phyloP scores from a whole-genome alignment of 2,888 invertebrate genomes.

The Vannuccia rotundouncinata region DNA sequence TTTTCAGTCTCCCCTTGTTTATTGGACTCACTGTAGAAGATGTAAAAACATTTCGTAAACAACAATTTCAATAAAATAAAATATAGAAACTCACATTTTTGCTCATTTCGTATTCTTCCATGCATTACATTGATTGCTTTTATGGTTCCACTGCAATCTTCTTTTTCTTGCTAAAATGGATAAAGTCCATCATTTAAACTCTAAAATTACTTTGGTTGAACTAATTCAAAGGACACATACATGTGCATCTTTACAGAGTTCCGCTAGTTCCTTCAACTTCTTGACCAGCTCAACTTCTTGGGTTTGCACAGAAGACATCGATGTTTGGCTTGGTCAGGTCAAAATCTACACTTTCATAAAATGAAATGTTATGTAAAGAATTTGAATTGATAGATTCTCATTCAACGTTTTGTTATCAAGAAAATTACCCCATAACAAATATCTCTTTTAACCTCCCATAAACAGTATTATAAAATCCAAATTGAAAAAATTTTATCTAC shows the following conservation, averaged over 20 bases:
- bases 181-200: background rate
- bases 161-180: background rate
- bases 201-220: background rate
- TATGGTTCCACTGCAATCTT: background rate
- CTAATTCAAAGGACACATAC: background rate
- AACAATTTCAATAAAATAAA: background rate
- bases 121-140: background rate
- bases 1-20: background rate
- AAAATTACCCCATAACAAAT: too few relatives aligned
- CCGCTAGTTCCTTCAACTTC: background rate
- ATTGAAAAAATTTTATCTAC: too few relatives aligned
- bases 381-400: too few relatives aligned
- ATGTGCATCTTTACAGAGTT: background rate
- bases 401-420: too few relatives aligned
- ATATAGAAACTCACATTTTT: background rate
- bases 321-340: too few relatives aligned
- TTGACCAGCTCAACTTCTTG: background rate
- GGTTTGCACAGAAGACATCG: background rate
- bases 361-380: too few relatives aligned
- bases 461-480: too few relatives aligned
- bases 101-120: background rate
- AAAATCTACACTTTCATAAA: too few relatives aligned
- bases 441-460: too few relatives aligned
- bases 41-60: background rate
- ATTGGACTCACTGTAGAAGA: background rate